These are phyloP conservation scores for Pocillopora damicornis DNA, from an alignment of 64 coral and sea anemone genomes.

Conservation along the genomic window DNA sequence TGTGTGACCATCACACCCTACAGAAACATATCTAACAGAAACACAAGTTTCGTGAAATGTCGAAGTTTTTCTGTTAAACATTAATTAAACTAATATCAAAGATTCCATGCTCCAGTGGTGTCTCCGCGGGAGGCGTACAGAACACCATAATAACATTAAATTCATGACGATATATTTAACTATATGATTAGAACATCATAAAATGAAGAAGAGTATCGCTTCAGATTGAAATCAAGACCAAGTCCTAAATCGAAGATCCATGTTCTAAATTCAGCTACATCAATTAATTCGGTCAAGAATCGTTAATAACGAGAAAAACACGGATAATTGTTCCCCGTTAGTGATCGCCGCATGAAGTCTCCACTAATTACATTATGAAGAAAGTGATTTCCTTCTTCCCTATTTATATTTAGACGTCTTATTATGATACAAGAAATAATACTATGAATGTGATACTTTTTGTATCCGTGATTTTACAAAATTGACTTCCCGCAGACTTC, in stretches of 20 bases:
- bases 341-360: constrained; percentile 18
- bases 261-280: neutral
- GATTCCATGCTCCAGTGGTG: neutral
- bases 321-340: constrained; percentile 8
- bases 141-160: constrained; percentile 36
- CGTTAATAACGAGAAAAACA: neutral
- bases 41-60: neutral
- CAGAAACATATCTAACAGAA: neutral
- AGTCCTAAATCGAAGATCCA: neutral
- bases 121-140: constrained; percentile 12
- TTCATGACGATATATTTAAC: constrained; percentile 40
- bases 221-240: neutral
- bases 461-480: constrained; percentile 37
- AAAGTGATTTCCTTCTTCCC: constrained; percentile 10
- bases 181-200: constrained; percentile 25
- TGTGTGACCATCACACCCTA: neutral
- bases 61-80: constrained; percentile 16
- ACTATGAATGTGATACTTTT: constrained; percentile 45
- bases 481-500: constrained; percentile 37
- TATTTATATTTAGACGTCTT: constrained; percentile 41
- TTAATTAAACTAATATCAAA: constrained; percentile 36
- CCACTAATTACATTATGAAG: constrained; percentile 32
- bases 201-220: constrained; percentile 19
- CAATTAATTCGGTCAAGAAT: neutral
- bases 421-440: constrained; percentile 57